Conservation (phyloP, 2,113 vertebrate species). For the Nyctereutes procyonoides region DNA sequence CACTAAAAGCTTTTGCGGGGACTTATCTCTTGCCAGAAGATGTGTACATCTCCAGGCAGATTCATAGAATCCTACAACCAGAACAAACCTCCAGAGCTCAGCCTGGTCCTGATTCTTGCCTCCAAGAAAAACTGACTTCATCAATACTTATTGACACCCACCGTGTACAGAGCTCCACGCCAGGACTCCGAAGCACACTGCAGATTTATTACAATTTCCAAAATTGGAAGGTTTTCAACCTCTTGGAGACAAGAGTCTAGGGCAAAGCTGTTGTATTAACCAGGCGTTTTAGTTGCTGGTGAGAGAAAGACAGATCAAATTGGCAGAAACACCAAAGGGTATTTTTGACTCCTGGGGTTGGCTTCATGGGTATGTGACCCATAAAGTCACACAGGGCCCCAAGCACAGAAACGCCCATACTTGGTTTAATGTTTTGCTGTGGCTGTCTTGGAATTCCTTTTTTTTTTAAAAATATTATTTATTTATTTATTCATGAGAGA, state of each 20-base stretch:
- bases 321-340: background rate
- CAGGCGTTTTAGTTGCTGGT: background rate
- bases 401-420: background rate
- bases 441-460: background rate
- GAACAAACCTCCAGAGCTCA: background rate
- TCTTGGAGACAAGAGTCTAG: background rate
- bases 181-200: background rate
- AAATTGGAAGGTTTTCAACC: background rate
- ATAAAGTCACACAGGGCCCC: background rate
- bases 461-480: background rate
- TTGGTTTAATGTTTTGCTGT: background rate
- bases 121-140: background rate
- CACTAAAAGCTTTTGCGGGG: background rate
- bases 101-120: too few species aligned
- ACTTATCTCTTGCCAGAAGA: background rate
- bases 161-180: background rate
- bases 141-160: background rate
- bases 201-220: background rate
- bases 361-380: background rate
- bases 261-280: background rate
- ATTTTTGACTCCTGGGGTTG: background rate
- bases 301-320: background rate
- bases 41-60: background rate
- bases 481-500: background rate
- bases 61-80: background rate